These are phyloP conservation scores for Globodera ellingtonae DNA, from an alignment of 1,140 invertebrate species.

Conservation along the genomic window DNA sequence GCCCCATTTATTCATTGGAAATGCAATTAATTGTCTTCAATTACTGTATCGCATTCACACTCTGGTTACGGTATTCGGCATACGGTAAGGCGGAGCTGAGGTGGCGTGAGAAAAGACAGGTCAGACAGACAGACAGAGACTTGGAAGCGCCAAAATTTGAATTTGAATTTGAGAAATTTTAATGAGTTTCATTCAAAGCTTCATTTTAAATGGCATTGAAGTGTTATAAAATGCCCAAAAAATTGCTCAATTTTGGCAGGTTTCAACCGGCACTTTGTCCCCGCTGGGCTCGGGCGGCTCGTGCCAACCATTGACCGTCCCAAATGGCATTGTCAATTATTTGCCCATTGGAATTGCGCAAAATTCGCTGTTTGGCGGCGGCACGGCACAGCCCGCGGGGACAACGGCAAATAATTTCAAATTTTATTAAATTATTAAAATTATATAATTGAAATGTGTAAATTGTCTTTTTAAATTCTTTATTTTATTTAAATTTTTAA, in stretches of 20 bases:
- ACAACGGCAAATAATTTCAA: not conserved
- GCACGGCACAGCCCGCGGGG: not conserved
- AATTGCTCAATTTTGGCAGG: not conserved
- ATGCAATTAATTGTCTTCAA: too few species aligned
- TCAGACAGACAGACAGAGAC: not conserved
- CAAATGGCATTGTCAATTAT: conserved; percentile 25
- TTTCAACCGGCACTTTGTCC: not conserved
- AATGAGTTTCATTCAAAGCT: too few species aligned
- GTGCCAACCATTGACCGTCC: conserved; percentile 4
- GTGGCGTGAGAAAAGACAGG: not conserved
- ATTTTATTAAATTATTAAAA: too few species aligned
- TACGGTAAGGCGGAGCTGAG: not conserved
- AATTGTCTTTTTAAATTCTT: not conserved
- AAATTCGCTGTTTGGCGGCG: not conserved
- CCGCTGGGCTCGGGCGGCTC: not conserved
- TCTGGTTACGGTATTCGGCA: not conserved
- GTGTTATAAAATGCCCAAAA: not conserved
- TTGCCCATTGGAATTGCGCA: conserved; percentile 8
- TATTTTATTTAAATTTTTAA: not conserved
- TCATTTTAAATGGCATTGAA: too few species aligned
- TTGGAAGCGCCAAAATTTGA: too few species aligned
- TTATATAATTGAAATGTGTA: too few species aligned
- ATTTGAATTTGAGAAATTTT: too few species aligned
- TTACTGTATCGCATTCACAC: not conserved
- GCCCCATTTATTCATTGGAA: too few species aligned